Evolutionary conservation across 2,888 invertebrate species (phyloP), one percentile per base, ranked within the genome.

Genomic region (Suillia variegata): DNA sequence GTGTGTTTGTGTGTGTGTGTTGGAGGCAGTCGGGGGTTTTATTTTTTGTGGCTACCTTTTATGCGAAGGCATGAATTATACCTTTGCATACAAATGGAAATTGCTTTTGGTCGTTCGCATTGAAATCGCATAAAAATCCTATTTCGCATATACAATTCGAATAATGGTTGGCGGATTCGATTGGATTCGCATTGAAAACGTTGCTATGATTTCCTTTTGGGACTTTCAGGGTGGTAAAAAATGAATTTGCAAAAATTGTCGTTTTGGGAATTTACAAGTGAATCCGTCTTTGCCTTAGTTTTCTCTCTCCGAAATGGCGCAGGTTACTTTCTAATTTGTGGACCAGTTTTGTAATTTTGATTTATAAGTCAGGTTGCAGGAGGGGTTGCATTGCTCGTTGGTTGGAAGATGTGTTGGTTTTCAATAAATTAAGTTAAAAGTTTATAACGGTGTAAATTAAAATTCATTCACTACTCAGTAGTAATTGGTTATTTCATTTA

Each of bases 111-210:
- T 69, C 47, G 42, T 57, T 63, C 62, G 67, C 66, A 70, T 71
- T 71, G 75, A 67, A 71, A 76, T 66, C 65, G 70, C 69, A 73
- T 76, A 70, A 69, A 71, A 76, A 69, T 64, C 68, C 68, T 69
- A 74, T 74, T 77, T 72, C 75, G 72, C 74, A 75, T 74, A 72
- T 70, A 72, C 71, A 77, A 74, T 68, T 65, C 64, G 61, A 63
- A 65, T 63, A 62, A 67, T 62, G 56, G 5, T 45, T 20, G 17
- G 62, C 18, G 45, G 18, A 45, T 45, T 45, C 18, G 45, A 45
- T 45, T 45, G 38, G 38, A 38, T 38, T 38, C 38, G 38, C n/a
- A 12, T 45, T 54, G 56, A 50, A 53, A 45, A 22, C 31, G 67
- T 68, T 67, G 65, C 67, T 58, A 59, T 65, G 53, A 64, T 64